phyloP scores from a whole-genome alignment of 2,113 vertebrate species.

The Galeopterus variegatus region DNA sequence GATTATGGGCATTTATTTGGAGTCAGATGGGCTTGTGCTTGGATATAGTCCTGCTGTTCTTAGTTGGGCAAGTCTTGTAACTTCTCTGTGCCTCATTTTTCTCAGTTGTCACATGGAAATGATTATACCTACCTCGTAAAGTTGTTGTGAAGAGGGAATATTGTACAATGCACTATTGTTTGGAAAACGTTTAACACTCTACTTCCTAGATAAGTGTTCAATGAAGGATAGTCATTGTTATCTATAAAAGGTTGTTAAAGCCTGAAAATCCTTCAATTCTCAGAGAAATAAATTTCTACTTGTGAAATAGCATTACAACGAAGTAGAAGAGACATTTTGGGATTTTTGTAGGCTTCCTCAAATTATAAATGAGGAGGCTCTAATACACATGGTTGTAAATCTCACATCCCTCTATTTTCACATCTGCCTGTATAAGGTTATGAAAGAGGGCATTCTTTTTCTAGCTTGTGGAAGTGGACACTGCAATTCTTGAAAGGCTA shows the following conservation, averaged over 20 bases:
- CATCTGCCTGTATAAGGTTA: not conserved
- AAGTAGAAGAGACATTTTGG: not conserved
- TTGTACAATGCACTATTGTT: not conserved
- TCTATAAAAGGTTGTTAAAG: not conserved
- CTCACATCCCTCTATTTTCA: not conserved
- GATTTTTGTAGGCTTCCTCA: not conserved
- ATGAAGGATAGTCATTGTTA: not conserved
- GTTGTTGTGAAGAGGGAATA: not conserved
- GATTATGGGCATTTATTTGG: not conserved
- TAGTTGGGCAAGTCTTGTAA: not conserved
- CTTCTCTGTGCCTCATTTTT: not conserved
- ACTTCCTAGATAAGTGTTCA: not conserved
- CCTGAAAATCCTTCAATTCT: not conserved
- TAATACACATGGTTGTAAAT: not conserved
- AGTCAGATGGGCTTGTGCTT: not conserved
- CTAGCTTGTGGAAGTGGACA: not conserved
- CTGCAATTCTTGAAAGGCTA: not conserved
- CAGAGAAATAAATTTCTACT: constrained; percentile 35
- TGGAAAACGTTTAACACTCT: not conserved
- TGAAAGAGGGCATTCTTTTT: not conserved
- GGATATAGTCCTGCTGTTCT: not conserved
- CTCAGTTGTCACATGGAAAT: constrained; percentile 18
- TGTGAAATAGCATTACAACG: not conserved
- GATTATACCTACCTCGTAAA: not conserved
- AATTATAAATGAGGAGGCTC: not conserved